Percentiles rank a stretch among this genome's conserved stretches.
These are phyloP conservation scores for Eupithecia subfuscata DNA, from an alignment of 2,888 invertebrate species.

Conservation along the genomic window DNA sequence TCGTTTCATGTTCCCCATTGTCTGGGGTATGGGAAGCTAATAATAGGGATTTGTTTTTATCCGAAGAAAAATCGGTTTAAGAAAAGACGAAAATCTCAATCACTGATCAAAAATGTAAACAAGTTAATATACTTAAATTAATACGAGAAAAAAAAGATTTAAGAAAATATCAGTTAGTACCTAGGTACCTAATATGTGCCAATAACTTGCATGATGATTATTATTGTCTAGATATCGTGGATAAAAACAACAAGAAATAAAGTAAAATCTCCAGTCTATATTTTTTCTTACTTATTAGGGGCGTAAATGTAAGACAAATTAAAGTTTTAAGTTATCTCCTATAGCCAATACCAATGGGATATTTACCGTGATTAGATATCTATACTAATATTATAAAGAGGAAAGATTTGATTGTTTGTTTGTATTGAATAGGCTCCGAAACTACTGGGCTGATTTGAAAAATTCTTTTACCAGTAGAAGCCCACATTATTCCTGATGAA, in stretches of 20 bases:
- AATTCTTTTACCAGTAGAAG: too few relatives aligned
- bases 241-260: background rate
- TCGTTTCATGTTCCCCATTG: conserved; percentile 72
- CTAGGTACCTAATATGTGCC: background rate
- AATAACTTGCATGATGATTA: background rate
- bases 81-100: background rate
- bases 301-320: background rate
- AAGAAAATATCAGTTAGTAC: background rate
- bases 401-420: too few relatives aligned
- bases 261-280: background rate
- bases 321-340: conserved; percentile 89
- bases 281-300: too few relatives aligned
- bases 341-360: too few relatives aligned
- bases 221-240: background rate
- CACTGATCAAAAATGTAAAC: background rate
- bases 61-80: background rate
- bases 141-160: background rate
- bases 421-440: too few relatives aligned
- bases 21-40: conserved; percentile 61
- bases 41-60: conserved; percentile 45
- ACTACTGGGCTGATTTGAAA: too few relatives aligned
- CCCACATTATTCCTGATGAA: too few relatives aligned
- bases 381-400: too few relatives aligned
- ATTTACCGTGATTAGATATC: too few relatives aligned
- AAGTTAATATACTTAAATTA: background rate